phyloP scores from a whole-genome alignment of 30 jellyfish, hydroid and myxozoan genomes.

The Catostylus mosaicus region DNA sequence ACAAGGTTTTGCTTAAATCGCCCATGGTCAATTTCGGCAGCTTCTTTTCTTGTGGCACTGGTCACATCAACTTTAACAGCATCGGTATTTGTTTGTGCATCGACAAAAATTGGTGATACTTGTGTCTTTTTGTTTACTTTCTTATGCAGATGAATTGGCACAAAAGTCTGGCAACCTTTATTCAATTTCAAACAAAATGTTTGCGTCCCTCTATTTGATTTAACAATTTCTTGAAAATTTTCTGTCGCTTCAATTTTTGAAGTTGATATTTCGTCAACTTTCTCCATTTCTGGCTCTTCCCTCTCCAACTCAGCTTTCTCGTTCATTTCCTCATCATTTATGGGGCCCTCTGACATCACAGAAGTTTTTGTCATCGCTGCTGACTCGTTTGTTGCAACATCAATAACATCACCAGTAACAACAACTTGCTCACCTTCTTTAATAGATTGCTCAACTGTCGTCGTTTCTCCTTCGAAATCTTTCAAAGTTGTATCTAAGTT shows the following conservation, averaged over 20 bases:
- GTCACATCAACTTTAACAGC: neutral
- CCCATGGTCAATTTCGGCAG: neutral
- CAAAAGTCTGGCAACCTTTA: constrained; percentile 55
- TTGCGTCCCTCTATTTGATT: constrained; percentile 16
- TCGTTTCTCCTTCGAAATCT: neutral
- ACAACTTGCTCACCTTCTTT: neutral
- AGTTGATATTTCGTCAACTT: neutral
- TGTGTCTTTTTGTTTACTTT: constrained; percentile 49
- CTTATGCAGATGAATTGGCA: constrained; percentile 53
- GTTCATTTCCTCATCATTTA: neutral
- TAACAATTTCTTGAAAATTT: neutral
- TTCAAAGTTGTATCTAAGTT: neutral
- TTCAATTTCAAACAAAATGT: constrained; percentile 6
- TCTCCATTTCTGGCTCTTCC: neutral
- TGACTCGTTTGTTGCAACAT: neutral
- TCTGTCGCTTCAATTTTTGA: neutral
- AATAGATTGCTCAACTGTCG: neutral
- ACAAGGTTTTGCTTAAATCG: neutral
- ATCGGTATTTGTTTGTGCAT: constrained; percentile 38
- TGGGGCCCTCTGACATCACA: neutral
- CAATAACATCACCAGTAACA: neutral
- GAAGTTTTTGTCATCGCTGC: neutral
- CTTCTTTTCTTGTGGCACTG: constrained; percentile 1
- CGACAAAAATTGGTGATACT: constrained; percentile 46
- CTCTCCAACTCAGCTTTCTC: neutral